phyloP scores from a whole-genome alignment of 2,113 vertebrate species.

The Aegithalos caudatus region DNA sequence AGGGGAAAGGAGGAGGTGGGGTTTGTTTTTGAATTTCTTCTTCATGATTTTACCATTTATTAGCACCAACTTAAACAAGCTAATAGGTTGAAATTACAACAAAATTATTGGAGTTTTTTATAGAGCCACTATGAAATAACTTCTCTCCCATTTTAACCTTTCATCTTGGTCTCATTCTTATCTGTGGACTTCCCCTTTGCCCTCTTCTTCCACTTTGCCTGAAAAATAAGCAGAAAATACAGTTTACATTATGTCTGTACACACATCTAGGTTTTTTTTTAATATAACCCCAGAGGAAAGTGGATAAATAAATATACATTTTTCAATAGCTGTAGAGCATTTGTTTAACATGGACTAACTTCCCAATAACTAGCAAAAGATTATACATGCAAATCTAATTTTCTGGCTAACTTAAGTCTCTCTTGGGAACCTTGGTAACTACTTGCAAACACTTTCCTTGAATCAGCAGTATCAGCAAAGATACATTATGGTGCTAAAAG shows the following conservation, averaged over 20 bases:
- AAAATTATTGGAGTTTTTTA: conserved; percentile 27
- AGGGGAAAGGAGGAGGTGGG: neutral
- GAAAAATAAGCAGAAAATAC: conserved; percentile 42
- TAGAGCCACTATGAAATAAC: neutral
- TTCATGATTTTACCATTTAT: conserved; percentile 30
- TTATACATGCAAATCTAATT: conserved; percentile 26
- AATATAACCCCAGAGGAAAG: neutral
- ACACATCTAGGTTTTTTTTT: neutral
- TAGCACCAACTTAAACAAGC: conserved; percentile 6
- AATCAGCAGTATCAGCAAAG: conserved; percentile 4
- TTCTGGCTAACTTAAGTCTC: conserved; percentile 35
- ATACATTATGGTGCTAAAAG: conserved; percentile 19
- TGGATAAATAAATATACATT: conserved; percentile 19
- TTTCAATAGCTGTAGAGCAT: neutral
- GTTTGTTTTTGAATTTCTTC: neutral
- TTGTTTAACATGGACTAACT: conserved; percentile 33
- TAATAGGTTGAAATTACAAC: conserved; percentile 34
- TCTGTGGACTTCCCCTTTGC: conserved; percentile 2
- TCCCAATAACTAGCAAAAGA: neutral
- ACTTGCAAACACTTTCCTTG: neutral
- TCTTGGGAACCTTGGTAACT: conserved; percentile 28
- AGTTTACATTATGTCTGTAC: neutral
- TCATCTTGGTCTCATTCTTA: conserved; percentile 27
- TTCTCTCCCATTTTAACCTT: neutral
- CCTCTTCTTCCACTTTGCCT: neutral